Evolutionary conservation across 2,888 invertebrate genomes (phyloP), one percentile per base, ranked within the genome.

Genomic region (Cancer borealis): DNA sequence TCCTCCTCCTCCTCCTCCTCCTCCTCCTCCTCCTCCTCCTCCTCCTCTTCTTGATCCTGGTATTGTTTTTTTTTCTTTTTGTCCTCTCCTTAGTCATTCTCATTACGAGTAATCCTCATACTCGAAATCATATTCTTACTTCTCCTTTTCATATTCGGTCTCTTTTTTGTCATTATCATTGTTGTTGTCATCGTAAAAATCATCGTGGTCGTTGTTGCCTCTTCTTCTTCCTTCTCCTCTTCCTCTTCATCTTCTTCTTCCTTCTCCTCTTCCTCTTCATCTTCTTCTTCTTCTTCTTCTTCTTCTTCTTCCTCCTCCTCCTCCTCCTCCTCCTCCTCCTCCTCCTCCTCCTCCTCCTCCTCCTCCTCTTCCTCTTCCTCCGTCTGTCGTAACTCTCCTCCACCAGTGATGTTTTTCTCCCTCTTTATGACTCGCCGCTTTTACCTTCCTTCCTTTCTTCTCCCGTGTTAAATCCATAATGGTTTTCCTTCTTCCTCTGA

Each of bases 201-300:
- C 30, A 3, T 14, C 89, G n/a, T 89, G 47, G n/a, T 89, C 0
- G 46, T 49, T 8, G 10, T 47, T 14, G 5, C 14, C 21, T 26
- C 21, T 26, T 47, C 89, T 6, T 46, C 49, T 46, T 21, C 46
- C 17, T 14, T 14, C 87, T 87, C 87, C 87, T 87, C 17, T 10
- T 87, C 87, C 87, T 88, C 88, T 39, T 88, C 88, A 30, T 88
- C 39, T 21, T 88, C 88, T 45, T 45, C 46, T 49, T 49, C 54
- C 6, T 46, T 1, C 4, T 17, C 45, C 39, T n/a, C 46, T 88
- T 46, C 39, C 39, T 39, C 21, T 6, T 39, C 39, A 0, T 8
- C 6, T 8, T 39, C 1, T 3, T 45, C 26, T 87, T 45, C 21
- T 6, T 46, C 10, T 21, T 17, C 87, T 8, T 45, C 21, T 46